Evolutionary conservation across 2,888 invertebrate genomes (phyloP).

Genomic region (Noctua janthina): DNA sequence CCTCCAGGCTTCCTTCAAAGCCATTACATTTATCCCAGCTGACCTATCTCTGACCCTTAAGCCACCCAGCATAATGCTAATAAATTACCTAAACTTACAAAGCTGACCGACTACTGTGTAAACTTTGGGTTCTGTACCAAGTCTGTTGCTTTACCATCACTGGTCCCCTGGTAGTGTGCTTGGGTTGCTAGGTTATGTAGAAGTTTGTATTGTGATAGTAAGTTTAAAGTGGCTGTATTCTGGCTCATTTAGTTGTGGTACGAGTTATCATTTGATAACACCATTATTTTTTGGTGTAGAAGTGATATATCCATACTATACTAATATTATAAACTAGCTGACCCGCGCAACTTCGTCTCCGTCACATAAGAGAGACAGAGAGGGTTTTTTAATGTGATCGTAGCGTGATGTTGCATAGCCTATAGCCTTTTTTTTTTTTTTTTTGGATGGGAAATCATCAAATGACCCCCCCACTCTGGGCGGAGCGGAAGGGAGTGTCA

Average conservation of each 20-base stretch:
- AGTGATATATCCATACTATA: no score
- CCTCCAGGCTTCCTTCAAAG: not conserved
- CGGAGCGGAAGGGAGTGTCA: no score
- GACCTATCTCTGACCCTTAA: not conserved
- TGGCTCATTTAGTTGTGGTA: constrained; percentile 13
- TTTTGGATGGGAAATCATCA: no score
- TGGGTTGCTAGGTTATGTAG: constrained; percentile 14
- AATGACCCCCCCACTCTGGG: no score
- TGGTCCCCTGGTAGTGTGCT: constrained; percentile 47
- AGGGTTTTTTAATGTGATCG: no score
- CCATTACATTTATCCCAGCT: not conserved
- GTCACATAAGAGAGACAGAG: no score
- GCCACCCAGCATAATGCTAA: constrained; percentile 1
- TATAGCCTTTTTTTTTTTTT: no score
- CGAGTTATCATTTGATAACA: no score
- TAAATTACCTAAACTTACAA: constrained; percentile 13
- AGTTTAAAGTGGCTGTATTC: constrained; percentile 25
- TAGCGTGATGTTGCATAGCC: no score
- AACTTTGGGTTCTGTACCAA: constrained; percentile 23
- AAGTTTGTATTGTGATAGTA: constrained; percentile 36
- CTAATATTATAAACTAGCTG: no score
- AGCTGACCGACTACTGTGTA: constrained; percentile 2
- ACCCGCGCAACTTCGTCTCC: no score
- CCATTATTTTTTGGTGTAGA: no score
- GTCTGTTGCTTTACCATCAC: constrained; percentile 27